phyloP scores from a whole-genome alignment of 2,797 vertebrate species.

The Mustela erminea region DNA sequence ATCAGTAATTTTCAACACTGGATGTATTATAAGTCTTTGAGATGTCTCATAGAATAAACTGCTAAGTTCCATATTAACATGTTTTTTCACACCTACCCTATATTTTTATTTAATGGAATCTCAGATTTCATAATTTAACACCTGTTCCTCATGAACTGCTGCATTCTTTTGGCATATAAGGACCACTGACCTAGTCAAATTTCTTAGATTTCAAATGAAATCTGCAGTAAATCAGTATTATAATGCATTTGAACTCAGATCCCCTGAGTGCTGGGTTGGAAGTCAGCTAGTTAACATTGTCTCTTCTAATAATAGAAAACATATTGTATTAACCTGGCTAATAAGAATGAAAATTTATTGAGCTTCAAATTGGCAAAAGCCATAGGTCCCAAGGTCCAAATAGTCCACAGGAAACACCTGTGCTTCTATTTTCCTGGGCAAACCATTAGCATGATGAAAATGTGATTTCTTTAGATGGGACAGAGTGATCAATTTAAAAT shows the following conservation, averaged over 20 bases:
- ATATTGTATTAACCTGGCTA: conserved; percentile 49
- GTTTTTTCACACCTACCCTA: background rate
- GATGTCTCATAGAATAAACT: background rate
- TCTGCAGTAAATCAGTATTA: background rate
- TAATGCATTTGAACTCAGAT: background rate
- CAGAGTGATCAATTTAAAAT: conserved; percentile 74
- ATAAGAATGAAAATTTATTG: conserved; percentile 40
- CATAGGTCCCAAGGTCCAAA: conserved; percentile 39
- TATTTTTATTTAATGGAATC: background rate
- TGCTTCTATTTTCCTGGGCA: conserved; percentile 42
- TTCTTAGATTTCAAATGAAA: background rate
- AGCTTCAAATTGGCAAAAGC: conserved; percentile 61
- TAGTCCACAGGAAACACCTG: conserved; percentile 52
- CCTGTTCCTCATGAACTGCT: background rate
- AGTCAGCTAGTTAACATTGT: background rate
- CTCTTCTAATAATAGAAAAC: conserved; percentile 15
- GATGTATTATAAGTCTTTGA: background rate
- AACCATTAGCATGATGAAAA: conserved; percentile 64
- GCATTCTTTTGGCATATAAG: background rate
- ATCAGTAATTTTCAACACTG: background rate
- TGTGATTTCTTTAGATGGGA: conserved; percentile 43
- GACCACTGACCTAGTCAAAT: background rate
- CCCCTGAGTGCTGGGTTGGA: background rate
- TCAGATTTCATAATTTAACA: background rate
- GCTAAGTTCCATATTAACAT: background rate